Conservation (phyloP, 2,113 vertebrate species). For the Podocnemis expansa region DNA sequence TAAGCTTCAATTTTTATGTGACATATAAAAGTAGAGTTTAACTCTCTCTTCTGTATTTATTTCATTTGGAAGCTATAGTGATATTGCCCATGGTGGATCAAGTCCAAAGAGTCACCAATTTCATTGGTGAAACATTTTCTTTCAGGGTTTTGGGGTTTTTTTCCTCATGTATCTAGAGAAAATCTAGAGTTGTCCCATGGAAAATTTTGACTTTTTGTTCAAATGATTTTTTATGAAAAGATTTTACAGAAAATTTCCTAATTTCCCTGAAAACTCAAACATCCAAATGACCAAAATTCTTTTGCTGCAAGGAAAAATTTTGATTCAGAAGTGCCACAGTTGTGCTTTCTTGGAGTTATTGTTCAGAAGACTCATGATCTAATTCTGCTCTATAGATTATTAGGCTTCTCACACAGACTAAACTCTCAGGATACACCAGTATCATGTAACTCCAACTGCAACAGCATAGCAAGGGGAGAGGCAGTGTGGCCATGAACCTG, state of each 20-base stretch:
- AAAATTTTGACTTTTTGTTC: not conserved
- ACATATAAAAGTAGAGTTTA: not conserved
- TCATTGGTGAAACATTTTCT: not conserved
- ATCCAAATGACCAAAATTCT: not conserved
- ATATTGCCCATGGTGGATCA: not conserved
- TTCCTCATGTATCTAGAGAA: not conserved
- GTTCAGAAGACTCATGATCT: not conserved
- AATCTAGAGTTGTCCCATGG: too few species aligned
- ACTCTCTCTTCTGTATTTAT: not conserved
- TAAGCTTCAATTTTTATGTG: not conserved
- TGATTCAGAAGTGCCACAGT: not conserved
- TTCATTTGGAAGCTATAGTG: not conserved
- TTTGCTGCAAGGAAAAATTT: not conserved
- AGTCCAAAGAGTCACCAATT: not conserved
- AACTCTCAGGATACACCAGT: not conserved
- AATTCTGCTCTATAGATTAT: not conserved
- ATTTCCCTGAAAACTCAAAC: not conserved
- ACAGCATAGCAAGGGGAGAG: rapidly evolving
- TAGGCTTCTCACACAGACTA: not conserved
- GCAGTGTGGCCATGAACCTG: not conserved
- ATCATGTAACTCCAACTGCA: not conserved
- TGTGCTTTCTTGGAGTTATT: not conserved
- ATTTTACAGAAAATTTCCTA: not conserved
- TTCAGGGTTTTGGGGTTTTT: too few species aligned
- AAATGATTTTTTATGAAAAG: not conserved